phyloP scores from a whole-genome alignment of 1,140 invertebrate genomes.

The Drosophila miranda region DNA sequence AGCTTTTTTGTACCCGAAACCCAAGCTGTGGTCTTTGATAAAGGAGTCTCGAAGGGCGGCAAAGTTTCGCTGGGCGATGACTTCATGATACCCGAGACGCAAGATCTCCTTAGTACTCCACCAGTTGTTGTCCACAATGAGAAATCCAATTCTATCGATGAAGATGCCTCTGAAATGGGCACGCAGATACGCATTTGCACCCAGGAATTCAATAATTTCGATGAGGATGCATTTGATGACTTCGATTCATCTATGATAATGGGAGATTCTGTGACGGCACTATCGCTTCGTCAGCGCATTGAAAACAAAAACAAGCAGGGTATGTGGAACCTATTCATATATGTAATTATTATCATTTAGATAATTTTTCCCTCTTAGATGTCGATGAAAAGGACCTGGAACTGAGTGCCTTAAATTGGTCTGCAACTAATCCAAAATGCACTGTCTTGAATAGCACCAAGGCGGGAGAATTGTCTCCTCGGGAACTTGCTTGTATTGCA shows the following conservation, averaged over 20 bases:
- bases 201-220: slow-evolving; percentile 51
- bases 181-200: slow-evolving; percentile 56
- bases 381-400: slow-evolving; percentile 20
- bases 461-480: not conserved
- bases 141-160: slow-evolving; percentile 1
- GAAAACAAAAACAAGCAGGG: slow-evolving; percentile 10
- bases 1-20: slow-evolving; percentile 56
- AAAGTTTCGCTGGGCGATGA: slow-evolving; percentile 47
- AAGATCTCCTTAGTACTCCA: slow-evolving; percentile 14
- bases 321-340: not conserved
- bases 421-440: slow-evolving; percentile 36
- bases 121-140: not conserved
- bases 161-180: slow-evolving; percentile 37
- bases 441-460: slow-evolving; percentile 56
- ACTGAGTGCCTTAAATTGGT: slow-evolving; percentile 54
- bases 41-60: not conserved
- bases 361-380: not conserved
- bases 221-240: slow-evolving; percentile 65
- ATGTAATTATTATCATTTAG: not conserved
- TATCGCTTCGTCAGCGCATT: too few species aligned
- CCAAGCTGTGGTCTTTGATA: slow-evolving; percentile 17
- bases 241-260: slow-evolving; percentile 60
- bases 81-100: slow-evolving; percentile 56
- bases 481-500: slow-evolving; percentile 24
- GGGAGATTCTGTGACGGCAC: slow-evolving; percentile 2